These are phyloP conservation scores for Pachyramphus minor DNA, from an alignment of 2,113 vertebrate genomes.

Conservation along the genomic window DNA sequence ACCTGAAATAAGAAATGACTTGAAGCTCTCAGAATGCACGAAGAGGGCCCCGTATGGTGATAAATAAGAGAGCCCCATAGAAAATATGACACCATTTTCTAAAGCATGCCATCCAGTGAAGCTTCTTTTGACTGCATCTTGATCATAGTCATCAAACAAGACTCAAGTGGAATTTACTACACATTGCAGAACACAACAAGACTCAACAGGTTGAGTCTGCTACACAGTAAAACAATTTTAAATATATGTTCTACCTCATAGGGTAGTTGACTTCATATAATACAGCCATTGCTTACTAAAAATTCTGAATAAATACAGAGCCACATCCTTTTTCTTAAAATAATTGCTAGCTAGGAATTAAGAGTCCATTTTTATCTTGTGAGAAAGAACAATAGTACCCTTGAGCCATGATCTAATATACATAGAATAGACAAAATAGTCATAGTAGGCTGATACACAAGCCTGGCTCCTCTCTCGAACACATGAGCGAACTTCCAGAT, in stretches of 20 bases:
- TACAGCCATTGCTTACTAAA: not conserved
- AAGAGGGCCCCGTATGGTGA: not conserved
- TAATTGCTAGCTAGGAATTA: not conserved
- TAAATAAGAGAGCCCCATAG: not conserved
- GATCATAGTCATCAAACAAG: constrained; percentile 7
- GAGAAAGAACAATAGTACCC: not conserved
- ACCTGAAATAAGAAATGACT: constrained; percentile 38
- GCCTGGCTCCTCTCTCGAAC: not conserved
- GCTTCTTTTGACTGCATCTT: constrained; percentile 33
- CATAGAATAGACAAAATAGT: not conserved
- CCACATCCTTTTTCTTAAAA: not conserved
- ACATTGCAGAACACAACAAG: constrained; percentile 36
- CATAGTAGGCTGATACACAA: not conserved
- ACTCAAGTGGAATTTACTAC: constrained; percentile 36
- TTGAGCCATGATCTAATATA: not conserved
- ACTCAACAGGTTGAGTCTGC: constrained; percentile 50
- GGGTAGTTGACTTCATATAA: not conserved
- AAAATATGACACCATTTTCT: constrained; percentile 15
- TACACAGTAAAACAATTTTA: not conserved
- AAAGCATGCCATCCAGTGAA: not conserved
- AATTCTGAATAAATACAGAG: not conserved
- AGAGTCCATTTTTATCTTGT: not conserved
- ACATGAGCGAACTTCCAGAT: not conserved
- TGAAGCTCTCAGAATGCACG: not conserved
- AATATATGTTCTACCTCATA: not conserved